These are phyloP conservation scores for Neofelis nebulosa DNA, from an alignment of 2,113 vertebrate species.

Conservation along the genomic window DNA sequence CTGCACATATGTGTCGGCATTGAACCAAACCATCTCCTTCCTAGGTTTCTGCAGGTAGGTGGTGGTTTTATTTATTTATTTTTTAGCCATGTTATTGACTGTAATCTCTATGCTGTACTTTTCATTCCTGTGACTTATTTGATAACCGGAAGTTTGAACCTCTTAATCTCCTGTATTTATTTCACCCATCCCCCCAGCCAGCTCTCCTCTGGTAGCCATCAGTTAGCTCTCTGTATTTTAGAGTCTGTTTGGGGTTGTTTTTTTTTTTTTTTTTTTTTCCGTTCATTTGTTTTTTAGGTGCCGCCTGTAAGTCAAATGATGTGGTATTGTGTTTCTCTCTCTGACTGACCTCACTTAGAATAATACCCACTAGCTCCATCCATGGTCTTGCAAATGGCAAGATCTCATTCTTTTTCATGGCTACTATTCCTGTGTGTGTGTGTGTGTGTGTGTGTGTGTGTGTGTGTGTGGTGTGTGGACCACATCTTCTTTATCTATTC, in stretches of 20 bases:
- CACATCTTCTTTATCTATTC: neutral
- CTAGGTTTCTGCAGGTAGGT: constrained; percentile 91
- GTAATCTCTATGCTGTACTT: neutral
- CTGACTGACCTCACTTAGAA: neutral
- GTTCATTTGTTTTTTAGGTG: neutral
- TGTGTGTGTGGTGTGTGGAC: neutral
- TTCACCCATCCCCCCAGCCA: neutral
- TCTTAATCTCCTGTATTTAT: neutral
- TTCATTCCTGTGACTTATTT: neutral
- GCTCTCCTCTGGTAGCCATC: neutral
- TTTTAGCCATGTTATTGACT: neutral
- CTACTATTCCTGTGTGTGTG: neutral
- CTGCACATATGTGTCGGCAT: constrained; percentile 92
- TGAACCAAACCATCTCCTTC: constrained; percentile 88
- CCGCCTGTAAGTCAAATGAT: neutral
- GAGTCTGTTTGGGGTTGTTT: neutral
- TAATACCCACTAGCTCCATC: neutral
- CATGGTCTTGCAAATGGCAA: neutral
- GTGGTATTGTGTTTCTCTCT: neutral
- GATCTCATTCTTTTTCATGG: neutral
- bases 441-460: neutral
- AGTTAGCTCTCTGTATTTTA: neutral
- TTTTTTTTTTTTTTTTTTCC: neutral
- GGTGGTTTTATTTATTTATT: neutral
- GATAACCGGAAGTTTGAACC: neutral